phyloP scores from a whole-genome alignment of 2,113 vertebrate species.

The Tenrec ecaudatus region DNA sequence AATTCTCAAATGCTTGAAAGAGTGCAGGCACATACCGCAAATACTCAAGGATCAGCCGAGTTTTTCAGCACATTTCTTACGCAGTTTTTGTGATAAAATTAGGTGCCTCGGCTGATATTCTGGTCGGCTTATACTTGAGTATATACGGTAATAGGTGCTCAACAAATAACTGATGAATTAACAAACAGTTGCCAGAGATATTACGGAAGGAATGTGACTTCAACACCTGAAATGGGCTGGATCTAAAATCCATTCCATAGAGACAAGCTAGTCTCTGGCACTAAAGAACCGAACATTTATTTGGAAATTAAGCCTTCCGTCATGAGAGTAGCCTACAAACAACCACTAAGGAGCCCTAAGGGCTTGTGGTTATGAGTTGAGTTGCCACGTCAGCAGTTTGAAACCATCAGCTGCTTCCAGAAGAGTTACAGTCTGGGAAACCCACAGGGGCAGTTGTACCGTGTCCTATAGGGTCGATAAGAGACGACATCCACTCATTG shows the following conservation, averaged over 20 bases:
- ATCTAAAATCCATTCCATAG: not conserved
- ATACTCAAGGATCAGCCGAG: too few relatives aligned
- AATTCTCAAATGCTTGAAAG: slow-evolving; percentile 49
- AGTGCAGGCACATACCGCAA: not conserved
- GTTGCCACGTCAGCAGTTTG: too few relatives aligned
- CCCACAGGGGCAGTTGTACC: too few relatives aligned
- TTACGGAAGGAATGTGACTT: slow-evolving; percentile 18
- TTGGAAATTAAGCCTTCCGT: not conserved
- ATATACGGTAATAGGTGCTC: not conserved
- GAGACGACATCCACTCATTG: too few relatives aligned
- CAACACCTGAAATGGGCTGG: not conserved
- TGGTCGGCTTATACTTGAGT: too few relatives aligned
- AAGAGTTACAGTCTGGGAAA: too few relatives aligned
- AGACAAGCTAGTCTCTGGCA: not conserved
- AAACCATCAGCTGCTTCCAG: too few relatives aligned
- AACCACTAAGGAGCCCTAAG: not conserved
- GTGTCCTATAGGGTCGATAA: too few relatives aligned
- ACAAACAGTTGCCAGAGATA: slow-evolving; percentile 7
- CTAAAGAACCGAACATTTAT: not conserved
- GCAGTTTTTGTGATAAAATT: too few relatives aligned
- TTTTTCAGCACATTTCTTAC: too few relatives aligned
- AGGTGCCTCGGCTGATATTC: too few relatives aligned
- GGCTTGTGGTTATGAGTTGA: too few relatives aligned
- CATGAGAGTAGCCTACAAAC: not conserved
- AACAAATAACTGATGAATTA: slow-evolving; percentile 3